These are phyloP conservation scores for Bruchidius siliquastri DNA, from an alignment of 2,888 invertebrate species.

Conservation along the genomic window DNA sequence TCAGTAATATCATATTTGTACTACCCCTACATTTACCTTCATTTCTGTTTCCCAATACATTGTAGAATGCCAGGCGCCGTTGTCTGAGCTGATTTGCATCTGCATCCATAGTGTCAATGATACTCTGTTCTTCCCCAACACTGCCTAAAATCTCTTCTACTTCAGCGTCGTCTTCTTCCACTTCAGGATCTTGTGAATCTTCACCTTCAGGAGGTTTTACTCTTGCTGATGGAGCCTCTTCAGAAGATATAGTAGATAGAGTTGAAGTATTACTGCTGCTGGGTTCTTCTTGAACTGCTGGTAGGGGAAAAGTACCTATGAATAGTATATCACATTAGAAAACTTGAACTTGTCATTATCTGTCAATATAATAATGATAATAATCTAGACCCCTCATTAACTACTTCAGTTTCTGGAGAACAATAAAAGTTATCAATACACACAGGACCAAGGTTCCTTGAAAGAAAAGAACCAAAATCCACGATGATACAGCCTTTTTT, in stretches of 20 bases:
- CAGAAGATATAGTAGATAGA: background rate
- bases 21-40: background rate
- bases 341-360: background rate
- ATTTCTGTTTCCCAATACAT: slow-evolving; percentile 9
- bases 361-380: too few species aligned
- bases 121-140: slow-evolving; percentile 30
- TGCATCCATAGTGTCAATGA: slow-evolving; percentile 59
- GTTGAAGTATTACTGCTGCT: background rate
- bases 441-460: too few species aligned
- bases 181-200: slow-evolving; percentile 1
- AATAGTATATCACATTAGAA: background rate
- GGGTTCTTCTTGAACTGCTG: slow-evolving; percentile 1
- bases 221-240: slow-evolving; percentile 8
- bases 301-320: slow-evolving; percentile 30
- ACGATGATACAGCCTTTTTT: too few species aligned
- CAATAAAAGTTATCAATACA: too few species aligned
- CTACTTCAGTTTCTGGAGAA: too few species aligned
- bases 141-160: slow-evolving; percentile 3
- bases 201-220: slow-evolving; percentile 26
- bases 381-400: too few species aligned
- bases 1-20: too few species aligned
- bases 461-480: too few species aligned
- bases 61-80: slow-evolving; percentile 43
- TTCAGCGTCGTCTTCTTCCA: slow-evolving; percentile 2
- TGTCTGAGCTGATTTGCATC: slow-evolving; percentile 45